Conservation (phyloP, 37 sponge, comb jelly and placozoan species). For the Oscarella lobularis region DNA sequence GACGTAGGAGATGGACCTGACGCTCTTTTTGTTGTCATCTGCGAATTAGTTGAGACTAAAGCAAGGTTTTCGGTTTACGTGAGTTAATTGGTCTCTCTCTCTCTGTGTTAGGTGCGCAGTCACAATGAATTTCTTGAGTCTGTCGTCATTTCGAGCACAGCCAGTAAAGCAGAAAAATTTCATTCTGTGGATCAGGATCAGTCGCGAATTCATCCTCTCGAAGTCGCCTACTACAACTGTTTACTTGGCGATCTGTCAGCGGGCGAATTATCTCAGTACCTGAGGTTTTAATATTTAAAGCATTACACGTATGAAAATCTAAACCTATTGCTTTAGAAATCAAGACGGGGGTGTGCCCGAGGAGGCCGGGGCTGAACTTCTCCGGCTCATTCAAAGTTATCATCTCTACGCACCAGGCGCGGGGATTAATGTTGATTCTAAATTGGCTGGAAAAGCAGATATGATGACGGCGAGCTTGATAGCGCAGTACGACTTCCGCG, state of each 20-base stretch:
- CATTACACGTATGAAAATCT: not conserved
- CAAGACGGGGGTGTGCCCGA: not conserved
- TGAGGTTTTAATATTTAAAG: not conserved
- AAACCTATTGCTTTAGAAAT: not conserved
- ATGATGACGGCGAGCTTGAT: not conserved
- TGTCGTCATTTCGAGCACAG: constrained; percentile 4
- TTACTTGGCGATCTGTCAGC: not conserved
- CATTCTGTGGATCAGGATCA: constrained; percentile 8
- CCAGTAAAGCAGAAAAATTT: not conserved
- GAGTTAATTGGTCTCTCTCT: too few relatives aligned
- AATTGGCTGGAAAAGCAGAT: not conserved
- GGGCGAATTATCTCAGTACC: not conserved
- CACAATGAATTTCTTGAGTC: constrained; percentile 35
- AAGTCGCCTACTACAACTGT: not conserved
- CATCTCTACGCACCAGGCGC: not conserved
- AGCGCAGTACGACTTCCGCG: not conserved
- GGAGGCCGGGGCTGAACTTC: not conserved
- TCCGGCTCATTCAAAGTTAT: not conserved
- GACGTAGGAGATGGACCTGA: constrained; percentile 59
- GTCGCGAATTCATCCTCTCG: not conserved
- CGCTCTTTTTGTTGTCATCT: constrained; percentile 48
- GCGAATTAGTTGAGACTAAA: constrained; percentile 26
- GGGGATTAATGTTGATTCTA: not conserved
- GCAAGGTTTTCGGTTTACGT: too few relatives aligned
- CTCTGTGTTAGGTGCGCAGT: not conserved